phyloP scores from a whole-genome alignment of 2,113 vertebrate genomes.

The Callipepla californica region DNA sequence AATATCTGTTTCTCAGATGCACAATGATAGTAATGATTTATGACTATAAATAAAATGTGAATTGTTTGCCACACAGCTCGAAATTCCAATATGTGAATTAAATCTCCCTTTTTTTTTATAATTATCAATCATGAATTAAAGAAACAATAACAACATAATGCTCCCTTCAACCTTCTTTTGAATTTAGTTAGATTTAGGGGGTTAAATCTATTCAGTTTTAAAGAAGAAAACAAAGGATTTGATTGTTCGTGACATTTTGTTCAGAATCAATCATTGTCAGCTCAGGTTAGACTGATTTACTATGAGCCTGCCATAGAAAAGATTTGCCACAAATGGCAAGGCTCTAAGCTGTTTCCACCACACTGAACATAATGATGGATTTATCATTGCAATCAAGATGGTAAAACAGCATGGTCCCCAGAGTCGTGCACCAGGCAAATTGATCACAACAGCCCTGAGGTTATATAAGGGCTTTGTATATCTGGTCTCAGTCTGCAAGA shows the following conservation, averaged over 20 bases:
- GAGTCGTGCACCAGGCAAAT: slow-evolving; percentile 73
- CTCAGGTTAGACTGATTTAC: slow-evolving; percentile 74
- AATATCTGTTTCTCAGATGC: slow-evolving; percentile 55
- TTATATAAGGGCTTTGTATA: slow-evolving; percentile 62
- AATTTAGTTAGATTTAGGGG: slow-evolving; percentile 53
- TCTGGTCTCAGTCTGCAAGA: slow-evolving; percentile 55
- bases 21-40: slow-evolving; percentile 36
- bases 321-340: slow-evolving; percentile 64
- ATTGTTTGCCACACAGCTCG: neutral
- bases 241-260: slow-evolving; percentile 75
- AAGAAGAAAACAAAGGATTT: slow-evolving; percentile 62
- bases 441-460: slow-evolving; percentile 72
- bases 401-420: slow-evolving; percentile 75
- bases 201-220: slow-evolving; percentile 58
- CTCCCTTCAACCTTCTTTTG: slow-evolving; percentile 28
- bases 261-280: slow-evolving; percentile 76
- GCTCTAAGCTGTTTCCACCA: slow-evolving; percentile 61
- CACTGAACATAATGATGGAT: slow-evolving; percentile 62
- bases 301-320: slow-evolving; percentile 57
- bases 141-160: neutral
- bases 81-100: slow-evolving; percentile 1
- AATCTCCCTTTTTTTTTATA: neutral
- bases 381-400: slow-evolving; percentile 79
- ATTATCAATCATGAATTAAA: neutral
- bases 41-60: slow-evolving; percentile 21